These are phyloP conservation scores for Melanotaenia trifasciata DNA, from an alignment of 2,797 vertebrate species.

Conservation along the genomic window DNA sequence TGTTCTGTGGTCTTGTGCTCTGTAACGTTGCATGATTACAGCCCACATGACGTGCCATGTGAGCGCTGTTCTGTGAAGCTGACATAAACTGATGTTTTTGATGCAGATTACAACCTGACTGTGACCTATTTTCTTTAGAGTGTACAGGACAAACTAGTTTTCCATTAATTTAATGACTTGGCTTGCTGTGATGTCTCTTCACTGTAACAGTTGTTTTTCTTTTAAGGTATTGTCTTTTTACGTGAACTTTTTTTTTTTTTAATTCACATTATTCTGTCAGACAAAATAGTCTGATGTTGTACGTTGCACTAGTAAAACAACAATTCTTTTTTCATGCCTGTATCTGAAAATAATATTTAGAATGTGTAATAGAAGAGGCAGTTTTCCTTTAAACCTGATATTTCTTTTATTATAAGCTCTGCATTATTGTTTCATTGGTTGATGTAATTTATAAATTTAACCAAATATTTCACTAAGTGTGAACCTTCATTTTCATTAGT, in stretches of 20 bases:
- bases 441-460: too few relatives aligned
- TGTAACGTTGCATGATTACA: slow-evolving; percentile 45
- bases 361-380: slow-evolving; percentile 2
- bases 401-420: background rate
- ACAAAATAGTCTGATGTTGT: slow-evolving; percentile 31
- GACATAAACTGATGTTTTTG: slow-evolving; percentile 12
- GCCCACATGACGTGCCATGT: slow-evolving; percentile 9
- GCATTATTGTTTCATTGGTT: too few relatives aligned
- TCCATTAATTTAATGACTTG: slow-evolving; percentile 15
- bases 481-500: slow-evolving; percentile 8
- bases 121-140: background rate
- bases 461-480: slow-evolving; percentile 32
- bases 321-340: background rate
- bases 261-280: background rate
- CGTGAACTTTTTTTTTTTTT: slow-evolving; percentile 16
- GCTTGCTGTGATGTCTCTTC: slow-evolving; percentile 29
- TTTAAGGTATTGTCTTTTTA: slow-evolving; percentile 29
- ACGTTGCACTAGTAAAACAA: slow-evolving; percentile 5
- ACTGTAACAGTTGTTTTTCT: slow-evolving; percentile 38
- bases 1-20: slow-evolving; percentile 16
- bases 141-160: slow-evolving; percentile 15
- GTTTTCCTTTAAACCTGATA: slow-evolving; percentile 4
- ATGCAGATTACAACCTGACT: slow-evolving; percentile 6
- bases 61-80: slow-evolving; percentile 6
- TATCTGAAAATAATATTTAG: background rate